These are phyloP conservation scores for Acholoe squamosa DNA, from an alignment of 2,888 invertebrate species.

Conservation along the genomic window DNA sequence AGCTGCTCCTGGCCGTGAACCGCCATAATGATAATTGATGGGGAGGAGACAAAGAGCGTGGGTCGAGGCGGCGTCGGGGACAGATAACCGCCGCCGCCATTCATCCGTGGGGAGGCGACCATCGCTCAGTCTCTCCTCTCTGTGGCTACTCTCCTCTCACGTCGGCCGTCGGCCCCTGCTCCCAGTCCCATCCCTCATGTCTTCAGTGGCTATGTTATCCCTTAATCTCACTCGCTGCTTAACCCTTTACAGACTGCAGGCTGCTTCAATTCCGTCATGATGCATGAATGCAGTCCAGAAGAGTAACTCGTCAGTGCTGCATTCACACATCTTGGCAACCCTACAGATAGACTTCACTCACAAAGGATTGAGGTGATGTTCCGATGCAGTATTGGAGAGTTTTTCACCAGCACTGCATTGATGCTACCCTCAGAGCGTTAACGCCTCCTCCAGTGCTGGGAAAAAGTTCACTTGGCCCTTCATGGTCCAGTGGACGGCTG, in stretches of 20 bases:
- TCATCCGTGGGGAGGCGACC: neutral
- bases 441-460: neutral
- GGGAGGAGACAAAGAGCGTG: conserved; percentile 41
- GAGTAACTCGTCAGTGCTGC: too few species aligned
- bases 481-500: neutral
- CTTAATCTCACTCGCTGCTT: neutral
- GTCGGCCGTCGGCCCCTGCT: conserved; percentile 29
- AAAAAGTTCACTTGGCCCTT: neutral
- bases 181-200: conserved; percentile 40
- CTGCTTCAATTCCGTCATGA: too few species aligned
- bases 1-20: neutral
- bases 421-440: neutral
- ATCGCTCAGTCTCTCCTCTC: neutral
- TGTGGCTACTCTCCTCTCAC: neutral
- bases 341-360: too few species aligned
- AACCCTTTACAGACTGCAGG: too few species aligned
- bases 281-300: too few species aligned
- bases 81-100: conserved; percentile 47
- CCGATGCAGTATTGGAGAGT: too few species aligned
- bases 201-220: neutral
- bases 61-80: conserved; percentile 17
- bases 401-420: too few species aligned
- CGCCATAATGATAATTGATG: conserved; percentile 49
- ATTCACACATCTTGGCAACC: too few species aligned
- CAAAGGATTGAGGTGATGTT: too few species aligned